Base-by-base conservation (phyloP, 2,113 vertebrate species). In the Synodontis membranacea region DNA sequence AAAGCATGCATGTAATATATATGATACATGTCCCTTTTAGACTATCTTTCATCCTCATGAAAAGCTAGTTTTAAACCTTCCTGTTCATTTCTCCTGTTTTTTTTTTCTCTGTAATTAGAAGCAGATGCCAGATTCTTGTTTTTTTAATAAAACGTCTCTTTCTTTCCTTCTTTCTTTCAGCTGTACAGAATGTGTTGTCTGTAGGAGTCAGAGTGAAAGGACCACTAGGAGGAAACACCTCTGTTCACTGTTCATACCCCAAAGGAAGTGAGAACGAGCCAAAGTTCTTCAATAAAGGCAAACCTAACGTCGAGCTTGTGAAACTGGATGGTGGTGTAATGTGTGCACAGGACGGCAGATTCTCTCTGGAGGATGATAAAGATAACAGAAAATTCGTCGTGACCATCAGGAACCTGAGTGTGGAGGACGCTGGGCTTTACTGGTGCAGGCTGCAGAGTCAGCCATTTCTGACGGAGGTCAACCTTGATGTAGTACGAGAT, bases 221-320 rank as follows among this genome's bases (percentile, higher is more conserved):
- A 78, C 2, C 46, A 23, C 23, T 70, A 42, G 75, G 86, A 86
- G 76, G 84, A 82, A 86, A 34, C 10, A 10, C 31, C 9, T 15
- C 58, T 1, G 39, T 90, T 66, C 44, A 2, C 48, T 94, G 93
- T 82, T 75, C 62, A 0, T 81, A 84, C 5, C 23, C n/a, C 46
- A 46, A 34, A 72, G 83, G 72, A 89, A 66, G 84, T 21, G 80
- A 89, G 8, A 15, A n/a, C 42, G 11, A 64, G 83, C n/a, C 68
- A 34, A 75, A 89, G 82, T 91, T 85, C 86, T 91, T 94, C 86
- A 93, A 91, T 82, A 92, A 84, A 84, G 91, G 83, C 7, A 72
- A 64, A 56, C 64, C 37, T 9, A n/a, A 15, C n/a, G 23, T 23
- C 3, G 4, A 50, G 64, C 42, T 80, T 25, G 44, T 81, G 2